These are phyloP conservation scores for Psylliodes chrysocephalus DNA, from an alignment of 2,888 invertebrate species.

Conservation along the genomic window DNA sequence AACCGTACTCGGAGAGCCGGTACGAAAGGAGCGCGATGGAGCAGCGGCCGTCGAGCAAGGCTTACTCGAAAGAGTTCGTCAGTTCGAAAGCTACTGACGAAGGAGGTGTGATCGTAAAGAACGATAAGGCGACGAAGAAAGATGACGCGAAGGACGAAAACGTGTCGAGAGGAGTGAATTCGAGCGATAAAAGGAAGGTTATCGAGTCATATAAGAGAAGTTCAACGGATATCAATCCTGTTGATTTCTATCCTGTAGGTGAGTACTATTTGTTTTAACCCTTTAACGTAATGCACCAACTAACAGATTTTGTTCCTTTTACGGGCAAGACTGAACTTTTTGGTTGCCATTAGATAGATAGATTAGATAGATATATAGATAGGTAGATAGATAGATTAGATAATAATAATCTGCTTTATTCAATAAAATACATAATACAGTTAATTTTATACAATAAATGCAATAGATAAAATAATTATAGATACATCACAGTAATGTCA, in stretches of 20 bases:
- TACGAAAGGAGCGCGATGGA: not conserved
- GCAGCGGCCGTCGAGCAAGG: not conserved
- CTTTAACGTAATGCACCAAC: no score
- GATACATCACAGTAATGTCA: no score
- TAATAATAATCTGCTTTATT: no score
- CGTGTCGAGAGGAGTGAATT: no score
- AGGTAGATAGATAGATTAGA: no score
- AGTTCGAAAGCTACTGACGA: slow-evolving; percentile 21
- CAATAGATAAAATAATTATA: no score
- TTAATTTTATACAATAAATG: no score
- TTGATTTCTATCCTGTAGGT: slow-evolving; percentile 11
- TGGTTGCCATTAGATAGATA: no score
- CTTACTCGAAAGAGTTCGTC: not conserved
- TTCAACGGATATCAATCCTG: not conserved
- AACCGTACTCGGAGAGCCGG: slow-evolving; percentile 26
- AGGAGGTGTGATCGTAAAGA: slow-evolving; percentile 38
- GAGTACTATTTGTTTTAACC: not conserved
- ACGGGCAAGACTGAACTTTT: no score
- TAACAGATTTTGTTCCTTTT: no score
- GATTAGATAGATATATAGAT: no score
- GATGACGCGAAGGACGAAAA: slow-evolving; percentile 33
- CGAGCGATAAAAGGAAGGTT: slow-evolving; percentile 49
- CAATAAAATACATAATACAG: no score
- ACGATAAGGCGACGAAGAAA: slow-evolving; percentile 28
- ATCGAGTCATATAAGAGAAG: slow-evolving; percentile 18